Conservation (phyloP, 2,113 vertebrate genomes). For the Numenius arquata region DNA sequence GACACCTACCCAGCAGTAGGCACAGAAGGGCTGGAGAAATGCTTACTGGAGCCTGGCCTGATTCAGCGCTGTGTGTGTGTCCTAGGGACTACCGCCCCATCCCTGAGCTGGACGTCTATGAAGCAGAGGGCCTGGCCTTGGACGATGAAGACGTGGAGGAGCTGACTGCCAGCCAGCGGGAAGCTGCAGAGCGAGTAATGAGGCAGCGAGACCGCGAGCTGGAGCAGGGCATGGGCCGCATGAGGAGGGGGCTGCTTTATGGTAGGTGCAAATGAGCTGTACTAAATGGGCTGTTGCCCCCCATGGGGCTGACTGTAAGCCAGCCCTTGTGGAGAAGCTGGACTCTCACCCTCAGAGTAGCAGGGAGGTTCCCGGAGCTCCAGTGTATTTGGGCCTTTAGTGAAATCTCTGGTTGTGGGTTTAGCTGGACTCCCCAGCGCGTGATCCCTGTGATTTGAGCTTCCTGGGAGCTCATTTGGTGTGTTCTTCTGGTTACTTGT, state of each 20-base stretch:
- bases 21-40: neutral
- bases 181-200: slow-evolving; percentile 89
- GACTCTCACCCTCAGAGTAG: neutral
- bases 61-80: neutral
- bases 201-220: slow-evolving; percentile 85
- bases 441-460: neutral
- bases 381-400: neutral
- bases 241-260: slow-evolving; percentile 85
- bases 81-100: slow-evolving; percentile 92
- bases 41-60: neutral
- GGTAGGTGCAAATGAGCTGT: slow-evolving; percentile 59
- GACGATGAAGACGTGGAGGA: slow-evolving; percentile 90
- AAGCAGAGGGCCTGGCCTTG: slow-evolving; percentile 87
- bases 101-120: slow-evolving; percentile 89
- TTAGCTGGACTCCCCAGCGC: neutral
- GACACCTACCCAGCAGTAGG: neutral
- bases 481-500: neutral
- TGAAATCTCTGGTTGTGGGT: neutral
- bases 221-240: slow-evolving; percentile 80
- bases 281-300: neutral
- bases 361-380: neutral
- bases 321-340: neutral
- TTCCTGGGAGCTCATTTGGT: neutral
- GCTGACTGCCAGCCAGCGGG: slow-evolving; percentile 89
- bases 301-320: neutral